These are phyloP conservation scores for Etheostoma perlongum DNA, from an alignment of 2,797 vertebrate genomes.

Conservation along the genomic window DNA sequence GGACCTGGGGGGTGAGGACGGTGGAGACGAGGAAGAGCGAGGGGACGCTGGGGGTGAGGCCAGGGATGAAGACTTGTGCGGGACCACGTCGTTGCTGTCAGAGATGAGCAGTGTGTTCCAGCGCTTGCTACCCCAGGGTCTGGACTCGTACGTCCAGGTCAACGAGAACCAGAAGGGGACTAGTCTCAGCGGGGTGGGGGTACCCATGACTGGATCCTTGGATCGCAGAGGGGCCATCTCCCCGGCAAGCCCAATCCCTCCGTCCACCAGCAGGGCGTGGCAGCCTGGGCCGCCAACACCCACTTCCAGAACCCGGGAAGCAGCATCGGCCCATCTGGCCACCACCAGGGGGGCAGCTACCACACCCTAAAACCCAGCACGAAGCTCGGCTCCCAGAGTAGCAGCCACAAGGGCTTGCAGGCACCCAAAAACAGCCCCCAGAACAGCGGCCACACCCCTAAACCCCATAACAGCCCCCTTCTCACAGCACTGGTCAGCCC, in stretches of 20 bases:
- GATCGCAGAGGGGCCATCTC: constrained; percentile 91
- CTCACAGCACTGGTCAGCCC: constrained; percentile 72
- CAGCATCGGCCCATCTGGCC: constrained; percentile 86
- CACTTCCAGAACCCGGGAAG: constrained; percentile 95
- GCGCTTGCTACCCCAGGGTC: constrained; percentile 90
- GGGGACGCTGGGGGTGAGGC: constrained; percentile 64
- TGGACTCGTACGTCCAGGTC: constrained; percentile 90
- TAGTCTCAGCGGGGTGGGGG: constrained; percentile 65
- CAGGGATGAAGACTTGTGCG: constrained; percentile 86
- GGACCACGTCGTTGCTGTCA: constrained; percentile 91
- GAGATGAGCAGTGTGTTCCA: constrained; percentile 99
- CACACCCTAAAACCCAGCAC: constrained; percentile 81
- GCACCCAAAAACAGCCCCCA: constrained; percentile 75
- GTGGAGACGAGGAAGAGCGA: constrained; percentile 81
- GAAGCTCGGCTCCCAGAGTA: constrained; percentile 76
- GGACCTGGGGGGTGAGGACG: constrained; percentile 78
- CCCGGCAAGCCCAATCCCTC: constrained; percentile 88
- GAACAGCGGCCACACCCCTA: constrained; percentile 62
- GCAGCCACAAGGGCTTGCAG: constrained; percentile 63
- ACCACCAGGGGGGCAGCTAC: constrained; percentile 82
- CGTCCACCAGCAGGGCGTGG: constrained; percentile 93
- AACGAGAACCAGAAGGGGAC: constrained; percentile 85
- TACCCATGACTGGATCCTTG: constrained; percentile 85
- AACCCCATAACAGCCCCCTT: constrained; percentile 61
- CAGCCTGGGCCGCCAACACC: constrained; percentile 96